Evolutionary conservation across 2,797 vertebrate species (phyloP).

Genomic region (Todus mexicanus): DNA sequence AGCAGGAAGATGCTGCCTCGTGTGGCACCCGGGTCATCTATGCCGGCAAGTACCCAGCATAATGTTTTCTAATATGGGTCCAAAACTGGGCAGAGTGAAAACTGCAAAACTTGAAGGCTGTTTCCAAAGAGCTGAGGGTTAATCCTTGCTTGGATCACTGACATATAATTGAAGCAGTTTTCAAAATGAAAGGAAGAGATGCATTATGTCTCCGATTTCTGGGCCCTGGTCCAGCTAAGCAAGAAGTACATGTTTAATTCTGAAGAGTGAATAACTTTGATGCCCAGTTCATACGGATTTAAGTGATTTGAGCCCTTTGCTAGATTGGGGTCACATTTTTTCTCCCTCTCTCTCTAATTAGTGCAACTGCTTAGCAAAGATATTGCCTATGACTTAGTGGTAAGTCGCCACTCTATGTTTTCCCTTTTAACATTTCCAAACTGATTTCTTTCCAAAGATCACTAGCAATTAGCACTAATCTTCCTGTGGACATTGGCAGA

Average conservation of each 20-base stretch:
- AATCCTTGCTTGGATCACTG: background rate
- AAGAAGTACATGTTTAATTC: background rate
- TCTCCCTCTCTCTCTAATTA: background rate
- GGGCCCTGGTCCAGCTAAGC: background rate
- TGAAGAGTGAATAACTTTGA: background rate
- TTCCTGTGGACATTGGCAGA: background rate
- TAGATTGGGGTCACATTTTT: background rate
- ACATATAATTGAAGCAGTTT: background rate
- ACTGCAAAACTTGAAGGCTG: background rate
- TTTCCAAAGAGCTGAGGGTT: background rate
- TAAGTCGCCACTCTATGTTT: background rate
- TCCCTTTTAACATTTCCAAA: constrained; percentile 20
- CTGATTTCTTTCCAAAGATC: constrained; percentile 24
- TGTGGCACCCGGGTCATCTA: background rate
- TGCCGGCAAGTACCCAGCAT: background rate
- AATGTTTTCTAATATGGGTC: background rate
- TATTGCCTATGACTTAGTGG: constrained; percentile 1
- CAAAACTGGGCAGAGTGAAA: background rate
- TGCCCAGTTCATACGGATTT: background rate
- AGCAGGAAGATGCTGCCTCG: background rate
- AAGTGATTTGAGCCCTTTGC: background rate
- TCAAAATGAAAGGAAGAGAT: constrained; percentile 1
- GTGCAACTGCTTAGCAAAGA: constrained; percentile 9
- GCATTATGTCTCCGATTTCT: background rate
- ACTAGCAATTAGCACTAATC: constrained; percentile 52